phyloP scores from a whole-genome alignment of 2,797 vertebrate species.

The Cynopterus sphinx region DNA sequence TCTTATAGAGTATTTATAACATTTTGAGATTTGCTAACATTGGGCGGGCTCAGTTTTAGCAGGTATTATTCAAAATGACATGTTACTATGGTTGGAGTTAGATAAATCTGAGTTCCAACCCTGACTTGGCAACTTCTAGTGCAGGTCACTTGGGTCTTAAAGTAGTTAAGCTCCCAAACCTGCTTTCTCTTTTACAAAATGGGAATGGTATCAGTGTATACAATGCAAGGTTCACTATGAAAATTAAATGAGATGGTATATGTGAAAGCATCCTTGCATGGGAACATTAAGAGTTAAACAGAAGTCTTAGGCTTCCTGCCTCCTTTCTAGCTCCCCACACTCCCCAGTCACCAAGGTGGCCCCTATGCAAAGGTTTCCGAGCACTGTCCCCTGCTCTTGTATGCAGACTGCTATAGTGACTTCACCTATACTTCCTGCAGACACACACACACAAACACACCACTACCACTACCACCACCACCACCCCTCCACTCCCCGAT shows the following conservation, averaged over 20 bases:
- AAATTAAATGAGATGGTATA: background rate
- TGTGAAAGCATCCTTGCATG: background rate
- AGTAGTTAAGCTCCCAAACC: background rate
- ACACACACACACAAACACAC: background rate
- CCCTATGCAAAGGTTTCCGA: background rate
- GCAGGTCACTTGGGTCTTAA: background rate
- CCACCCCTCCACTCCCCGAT: too few species aligned
- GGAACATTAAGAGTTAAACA: background rate
- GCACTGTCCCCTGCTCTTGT: background rate
- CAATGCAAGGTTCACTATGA: background rate
- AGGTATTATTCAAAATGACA: background rate
- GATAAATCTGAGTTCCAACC: background rate
- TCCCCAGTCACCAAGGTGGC: background rate
- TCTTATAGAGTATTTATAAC: background rate
- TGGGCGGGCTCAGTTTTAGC: background rate
- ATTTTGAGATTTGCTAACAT: background rate
- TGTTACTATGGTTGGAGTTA: background rate
- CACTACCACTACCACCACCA: too few species aligned
- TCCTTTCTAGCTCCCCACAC: background rate
- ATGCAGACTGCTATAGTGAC: background rate
- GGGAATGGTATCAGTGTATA: background rate
- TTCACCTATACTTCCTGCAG: background rate
- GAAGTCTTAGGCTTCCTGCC: background rate
- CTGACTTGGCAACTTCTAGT: background rate
- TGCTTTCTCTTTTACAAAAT: constrained; percentile 15